Conservation (phyloP, 2,888 invertebrate genomes). For the Molorchus minor region DNA sequence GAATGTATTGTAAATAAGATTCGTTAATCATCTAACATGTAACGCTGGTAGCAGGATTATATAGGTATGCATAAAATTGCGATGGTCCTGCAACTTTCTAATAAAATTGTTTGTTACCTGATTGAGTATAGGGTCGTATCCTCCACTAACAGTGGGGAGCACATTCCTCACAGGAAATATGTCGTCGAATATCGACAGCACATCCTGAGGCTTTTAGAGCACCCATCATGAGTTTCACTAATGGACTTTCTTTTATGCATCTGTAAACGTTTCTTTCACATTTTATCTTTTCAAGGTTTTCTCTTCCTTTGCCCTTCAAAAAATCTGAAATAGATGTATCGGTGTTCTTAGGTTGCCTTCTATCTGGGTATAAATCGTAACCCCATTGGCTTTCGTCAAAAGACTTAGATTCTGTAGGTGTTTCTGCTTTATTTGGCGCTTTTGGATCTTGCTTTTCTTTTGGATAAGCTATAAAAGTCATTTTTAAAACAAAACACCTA, state of each 20-base stretch:
- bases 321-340: conserved; percentile 23
- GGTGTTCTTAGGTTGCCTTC: conserved; percentile 70
- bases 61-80: too few relatives aligned
- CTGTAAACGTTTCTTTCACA: conserved; percentile 83
- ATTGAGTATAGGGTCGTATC: conserved; percentile 86
- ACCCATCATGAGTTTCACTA: conserved; percentile 86
- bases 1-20: too few relatives aligned
- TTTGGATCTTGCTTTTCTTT: conserved; percentile 1
- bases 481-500: background rate
- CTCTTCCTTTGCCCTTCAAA: conserved; percentile 69
- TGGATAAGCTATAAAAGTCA: conserved; percentile 20
- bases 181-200: conserved; percentile 83
- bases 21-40: too few relatives aligned
- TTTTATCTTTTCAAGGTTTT: conserved; percentile 75
- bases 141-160: conserved; percentile 84
- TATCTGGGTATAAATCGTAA: conserved; percentile 85
- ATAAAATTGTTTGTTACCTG: conserved; percentile 66
- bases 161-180: conserved; percentile 93
- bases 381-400: conserved; percentile 67
- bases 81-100: too few relatives aligned
- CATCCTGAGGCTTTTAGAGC: conserved; percentile 84
- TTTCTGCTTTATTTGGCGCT: background rate
- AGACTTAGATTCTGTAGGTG: background rate
- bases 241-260: conserved; percentile 79
- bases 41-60: too few relatives aligned